Evolutionary conservation across 2,797 vertebrate genomes (phyloP).

Genomic region (Scarus forsteni): DNA sequence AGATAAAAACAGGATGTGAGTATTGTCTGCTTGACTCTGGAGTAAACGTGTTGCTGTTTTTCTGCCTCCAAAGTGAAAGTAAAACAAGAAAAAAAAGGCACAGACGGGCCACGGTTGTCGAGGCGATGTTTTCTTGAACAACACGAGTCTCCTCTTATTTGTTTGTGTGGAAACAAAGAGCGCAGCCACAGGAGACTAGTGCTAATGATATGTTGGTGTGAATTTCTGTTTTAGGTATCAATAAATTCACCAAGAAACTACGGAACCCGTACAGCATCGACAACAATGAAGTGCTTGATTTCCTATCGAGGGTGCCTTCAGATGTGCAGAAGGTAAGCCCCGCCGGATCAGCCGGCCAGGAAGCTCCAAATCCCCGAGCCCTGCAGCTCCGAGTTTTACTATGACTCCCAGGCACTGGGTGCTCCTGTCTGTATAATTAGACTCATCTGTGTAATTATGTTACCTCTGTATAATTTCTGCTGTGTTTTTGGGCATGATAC

Average conservation of each 20-base stretch:
- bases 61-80: constrained; percentile 46
- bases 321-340: constrained; percentile 96
- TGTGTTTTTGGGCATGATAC: constrained; percentile 74
- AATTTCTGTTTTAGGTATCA: constrained; percentile 89
- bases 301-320: constrained; percentile 97
- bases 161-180: constrained; percentile 78
- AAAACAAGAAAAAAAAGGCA: constrained; percentile 24
- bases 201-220: constrained; percentile 78
- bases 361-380: constrained; percentile 76
- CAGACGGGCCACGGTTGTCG: neutral
- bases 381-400: constrained; percentile 58
- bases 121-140: constrained; percentile 47
- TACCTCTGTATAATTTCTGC: constrained; percentile 74
- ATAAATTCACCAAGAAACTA: constrained; percentile 99
- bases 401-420: constrained; percentile 76
- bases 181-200: constrained; percentile 63
- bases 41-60: constrained; percentile 8
- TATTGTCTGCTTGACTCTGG: neutral
- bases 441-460: constrained; percentile 77
- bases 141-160: constrained; percentile 54
- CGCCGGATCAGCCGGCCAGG: constrained; percentile 73
- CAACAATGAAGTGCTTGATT: constrained; percentile 97
- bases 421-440: constrained; percentile 79
- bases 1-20: too few species aligned
- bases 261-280: constrained; percentile 96